phyloP scores from a whole-genome alignment of 2,113 vertebrate species.

The Hippopotamus amphibius region DNA sequence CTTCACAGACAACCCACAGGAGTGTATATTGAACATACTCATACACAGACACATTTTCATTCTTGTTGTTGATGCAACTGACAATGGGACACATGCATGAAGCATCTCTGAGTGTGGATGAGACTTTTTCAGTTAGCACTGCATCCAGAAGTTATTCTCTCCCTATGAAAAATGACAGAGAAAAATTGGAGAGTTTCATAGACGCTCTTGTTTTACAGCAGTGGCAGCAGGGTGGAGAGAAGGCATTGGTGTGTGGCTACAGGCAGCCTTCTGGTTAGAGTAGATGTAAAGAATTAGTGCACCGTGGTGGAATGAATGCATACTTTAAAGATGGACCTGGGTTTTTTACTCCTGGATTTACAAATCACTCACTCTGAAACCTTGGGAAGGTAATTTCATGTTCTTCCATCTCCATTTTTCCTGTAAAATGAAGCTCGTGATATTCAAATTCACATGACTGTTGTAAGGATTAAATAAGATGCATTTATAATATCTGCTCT shows the following conservation, averaged over 20 bases:
- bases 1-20: neutral
- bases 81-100: neutral
- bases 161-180: neutral
- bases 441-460: neutral
- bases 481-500: neutral
- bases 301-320: accelerated
- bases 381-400: neutral
- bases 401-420: neutral
- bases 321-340: neutral
- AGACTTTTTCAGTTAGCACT: neutral
- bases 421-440: neutral
- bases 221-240: neutral
- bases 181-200: neutral
- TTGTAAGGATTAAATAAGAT: neutral
- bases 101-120: neutral
- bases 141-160: neutral
- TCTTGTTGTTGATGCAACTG: neutral
- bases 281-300: neutral
- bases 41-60: neutral
- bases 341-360: neutral
- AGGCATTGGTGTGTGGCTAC: neutral
- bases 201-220: neutral
- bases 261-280: neutral
- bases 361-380: neutral
- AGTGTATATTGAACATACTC: neutral